A percentile compares a stretch with the other conserved stretches of the same genome.
Conservation (phyloP, 2,797 vertebrate genomes). For the Enteromius mattozi region DNA sequence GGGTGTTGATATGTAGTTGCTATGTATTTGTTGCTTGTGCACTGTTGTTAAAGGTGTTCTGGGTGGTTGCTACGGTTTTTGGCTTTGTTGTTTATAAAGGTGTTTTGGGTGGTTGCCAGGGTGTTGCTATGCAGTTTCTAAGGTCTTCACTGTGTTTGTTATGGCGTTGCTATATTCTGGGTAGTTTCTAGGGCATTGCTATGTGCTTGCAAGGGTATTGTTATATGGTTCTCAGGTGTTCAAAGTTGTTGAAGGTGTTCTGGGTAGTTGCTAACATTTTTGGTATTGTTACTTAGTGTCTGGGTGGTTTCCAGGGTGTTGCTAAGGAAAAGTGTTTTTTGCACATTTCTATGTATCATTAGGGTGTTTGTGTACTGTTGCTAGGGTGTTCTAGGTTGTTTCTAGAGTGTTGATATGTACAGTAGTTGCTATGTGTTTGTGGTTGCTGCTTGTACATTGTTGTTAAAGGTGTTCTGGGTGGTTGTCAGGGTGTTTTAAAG, state of each 20-base stretch:
- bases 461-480: background rate
- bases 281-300: background rate
- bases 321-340: background rate
- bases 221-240: background rate
- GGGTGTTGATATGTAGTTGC: background rate
- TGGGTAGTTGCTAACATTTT: background rate
- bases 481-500: no score
- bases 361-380: background rate
- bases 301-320: background rate
- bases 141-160: background rate
- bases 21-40: background rate
- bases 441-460: background rate
- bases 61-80: background rate
- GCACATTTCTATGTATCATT: no score
- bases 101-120: background rate
- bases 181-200: background rate
- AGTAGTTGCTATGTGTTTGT: background rate
- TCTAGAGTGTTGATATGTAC: background rate
- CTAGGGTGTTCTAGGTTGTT: background rate
- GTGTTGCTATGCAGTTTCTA: background rate
- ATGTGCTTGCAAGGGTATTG: background rate
- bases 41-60: background rate
- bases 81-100: background rate
- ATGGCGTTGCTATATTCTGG: background rate
- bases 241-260: background rate